These are phyloP conservation scores for Colius striatus DNA, from an alignment of 2,113 vertebrate species.

Conservation along the genomic window DNA sequence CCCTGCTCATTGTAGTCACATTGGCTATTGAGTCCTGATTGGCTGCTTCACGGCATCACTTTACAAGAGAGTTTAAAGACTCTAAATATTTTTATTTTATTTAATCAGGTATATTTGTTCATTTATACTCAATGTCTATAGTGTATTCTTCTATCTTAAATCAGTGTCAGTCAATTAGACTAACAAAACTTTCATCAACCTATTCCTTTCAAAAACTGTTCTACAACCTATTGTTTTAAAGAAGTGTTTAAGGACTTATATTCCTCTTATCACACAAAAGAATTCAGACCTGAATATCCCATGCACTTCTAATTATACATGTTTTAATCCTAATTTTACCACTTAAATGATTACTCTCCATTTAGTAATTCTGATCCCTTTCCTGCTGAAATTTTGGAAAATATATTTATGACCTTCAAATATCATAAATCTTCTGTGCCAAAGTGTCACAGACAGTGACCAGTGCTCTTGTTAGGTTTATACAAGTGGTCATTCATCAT, in stretches of 20 bases:
- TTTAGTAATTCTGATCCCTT: fast-evolving
- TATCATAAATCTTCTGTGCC: not conserved
- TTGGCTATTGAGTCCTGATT: no score
- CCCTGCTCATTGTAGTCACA: no score
- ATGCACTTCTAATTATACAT: not conserved
- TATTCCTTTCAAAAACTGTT: not conserved
- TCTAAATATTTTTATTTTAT: not conserved
- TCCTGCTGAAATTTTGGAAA: not conserved
- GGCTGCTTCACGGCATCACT: no score
- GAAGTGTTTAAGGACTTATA: not conserved
- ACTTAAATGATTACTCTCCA: not conserved
- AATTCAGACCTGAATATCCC: not conserved
- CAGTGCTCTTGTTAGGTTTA: not conserved
- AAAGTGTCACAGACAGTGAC: not conserved
- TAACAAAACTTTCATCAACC: not conserved
- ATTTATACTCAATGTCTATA: not conserved
- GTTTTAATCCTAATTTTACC: not conserved
- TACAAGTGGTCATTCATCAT: not conserved
- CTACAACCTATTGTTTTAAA: not conserved
- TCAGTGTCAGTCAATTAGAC: not conserved
- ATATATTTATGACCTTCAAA: not conserved
- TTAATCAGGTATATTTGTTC: not conserved
- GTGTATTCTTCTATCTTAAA: not conserved
- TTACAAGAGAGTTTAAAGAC: not conserved
- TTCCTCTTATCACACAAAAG: not conserved